phyloP scores from a whole-genome alignment of 2,797 vertebrate genomes.

The Melanotaenia parkinsoni region DNA sequence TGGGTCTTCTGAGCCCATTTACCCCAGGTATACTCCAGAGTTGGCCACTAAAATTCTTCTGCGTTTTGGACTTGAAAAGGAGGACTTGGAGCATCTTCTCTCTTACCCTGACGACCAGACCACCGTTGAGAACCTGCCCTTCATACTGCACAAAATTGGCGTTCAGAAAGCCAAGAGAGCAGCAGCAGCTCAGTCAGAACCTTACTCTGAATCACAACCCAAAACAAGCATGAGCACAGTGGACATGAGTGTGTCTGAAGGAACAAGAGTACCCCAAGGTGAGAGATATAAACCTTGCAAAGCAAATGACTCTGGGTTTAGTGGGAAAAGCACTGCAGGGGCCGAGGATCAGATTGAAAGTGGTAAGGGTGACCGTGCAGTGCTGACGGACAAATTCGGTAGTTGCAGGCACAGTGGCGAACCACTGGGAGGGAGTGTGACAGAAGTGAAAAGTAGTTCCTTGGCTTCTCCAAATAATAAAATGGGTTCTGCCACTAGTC shows the following conservation, averaged over 20 bases:
- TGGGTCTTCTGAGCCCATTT: constrained; percentile 44
- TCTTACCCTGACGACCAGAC: constrained; percentile 93
- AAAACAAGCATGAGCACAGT: not conserved
- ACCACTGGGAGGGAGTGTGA: not conserved
- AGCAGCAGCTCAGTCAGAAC: constrained; percentile 20
- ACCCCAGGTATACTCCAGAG: constrained; percentile 86
- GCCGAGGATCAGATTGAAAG: constrained; percentile 67
- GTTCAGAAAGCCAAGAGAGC: constrained; percentile 85
- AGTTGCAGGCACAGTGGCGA: constrained; percentile 1
- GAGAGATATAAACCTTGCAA: constrained; percentile 79
- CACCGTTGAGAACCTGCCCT: constrained; percentile 91
- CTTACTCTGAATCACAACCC: constrained; percentile 12
- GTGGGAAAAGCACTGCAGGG: constrained; percentile 83
- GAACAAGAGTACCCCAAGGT: not conserved
- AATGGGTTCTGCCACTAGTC: not conserved
- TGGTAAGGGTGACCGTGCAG: constrained; percentile 4
- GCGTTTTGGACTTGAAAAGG: constrained; percentile 92
- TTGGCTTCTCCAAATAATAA: constrained; percentile 8
- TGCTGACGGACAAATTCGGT: constrained; percentile 21
- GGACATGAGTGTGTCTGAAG: constrained; percentile 24
- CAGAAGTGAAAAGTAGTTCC: constrained; percentile 19
- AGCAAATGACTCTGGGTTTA: constrained; percentile 92
- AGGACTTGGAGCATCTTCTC: constrained; percentile 93
- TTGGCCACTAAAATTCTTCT: constrained; percentile 90
- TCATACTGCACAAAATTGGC: constrained; percentile 91